Base-by-base conservation (phyloP, 35 echinoderm and acorn worm genomes). In the Stichopus chloronotus region DNA sequence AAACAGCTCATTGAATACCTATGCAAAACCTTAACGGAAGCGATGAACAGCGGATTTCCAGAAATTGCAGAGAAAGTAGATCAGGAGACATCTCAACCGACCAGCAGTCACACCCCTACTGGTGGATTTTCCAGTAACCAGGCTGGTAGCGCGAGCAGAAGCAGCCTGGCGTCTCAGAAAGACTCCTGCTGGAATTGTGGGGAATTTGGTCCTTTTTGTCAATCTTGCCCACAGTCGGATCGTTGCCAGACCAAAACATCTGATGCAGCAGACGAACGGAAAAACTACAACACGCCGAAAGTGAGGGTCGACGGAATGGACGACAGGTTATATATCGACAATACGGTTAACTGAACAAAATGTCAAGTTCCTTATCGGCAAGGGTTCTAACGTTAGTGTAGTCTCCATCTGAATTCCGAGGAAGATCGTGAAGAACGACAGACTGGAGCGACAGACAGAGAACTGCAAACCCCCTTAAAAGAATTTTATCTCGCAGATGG, bases 271-370 rank as follows among this genome's bases (percentile, higher is more conserved):
- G 12, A 78, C 7, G 76, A 78, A 43, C 53, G 20, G 93, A 87
- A 25, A 94, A 94, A 94, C 93, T 25, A 52, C 54, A 60, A n/a
- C 14, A 54, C 53, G 61, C 86, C 86, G 93, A 78, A 14, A 74
- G 56, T 24, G 0, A 16, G 9, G 13, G 59, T 74, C 5, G 5
- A 19, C 68, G 12, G 52, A 16, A 81, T 25, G 23, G 56, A 19
- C 20, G 43, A 53, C 13, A 83, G 79, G 53, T 54, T 93, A 72
- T 59, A 60, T 8, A 61, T 93, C 69, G 56, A 13, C 17, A 68
- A 59, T 52, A 58, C 16, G 23, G 86, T 90, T 25, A 72, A 90
- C 53, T 43, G 53, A 63, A 12, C 55, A 74, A 60, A 23, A 25
- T 16, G 87, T 71, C 21, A 71, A 65, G 11, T 60, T 88, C n/a